Evolutionary conservation across 2,888 invertebrate genomes (phyloP).

Genomic region (Hedychridium roseum): DNA sequence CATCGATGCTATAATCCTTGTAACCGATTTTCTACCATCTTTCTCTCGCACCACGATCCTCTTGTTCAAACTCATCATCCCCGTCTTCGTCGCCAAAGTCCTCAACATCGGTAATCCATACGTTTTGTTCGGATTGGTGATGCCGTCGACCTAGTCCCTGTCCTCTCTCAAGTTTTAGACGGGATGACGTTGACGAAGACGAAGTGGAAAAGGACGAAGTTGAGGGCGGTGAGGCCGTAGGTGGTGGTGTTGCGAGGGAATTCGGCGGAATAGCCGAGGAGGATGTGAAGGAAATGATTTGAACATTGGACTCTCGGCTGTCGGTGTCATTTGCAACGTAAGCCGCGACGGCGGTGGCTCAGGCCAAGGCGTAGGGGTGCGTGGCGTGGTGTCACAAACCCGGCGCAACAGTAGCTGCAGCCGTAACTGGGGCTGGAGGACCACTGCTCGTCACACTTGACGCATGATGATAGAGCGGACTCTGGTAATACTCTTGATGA

Average conservation of each 20-base stretch:
- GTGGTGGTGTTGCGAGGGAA: background rate
- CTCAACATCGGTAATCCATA: slow-evolving; percentile 18
- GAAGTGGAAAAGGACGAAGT: slow-evolving; percentile 3
- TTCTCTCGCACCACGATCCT: slow-evolving; percentile 14
- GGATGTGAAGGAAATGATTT: background rate
- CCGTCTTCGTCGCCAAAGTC: slow-evolving; percentile 39
- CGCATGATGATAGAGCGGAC: slow-evolving; percentile 74
- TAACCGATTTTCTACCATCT: background rate
- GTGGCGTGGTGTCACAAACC: slow-evolving; percentile 83
- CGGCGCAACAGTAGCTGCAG: slow-evolving; percentile 70
- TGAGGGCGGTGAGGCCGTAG: slow-evolving; percentile 2
- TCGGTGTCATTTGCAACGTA: slow-evolving; percentile 26
- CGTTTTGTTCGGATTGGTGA: slow-evolving; percentile 21
- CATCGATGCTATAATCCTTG: too few relatives aligned
- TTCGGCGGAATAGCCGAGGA: background rate
- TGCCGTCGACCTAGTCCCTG: slow-evolving; percentile 19
- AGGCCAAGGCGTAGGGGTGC: slow-evolving; percentile 80
- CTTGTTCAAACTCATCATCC: slow-evolving; percentile 32
- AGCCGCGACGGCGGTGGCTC: slow-evolving; percentile 65
- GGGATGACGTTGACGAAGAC: background rate
- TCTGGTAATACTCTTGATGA: slow-evolving; percentile 76
- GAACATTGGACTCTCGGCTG: slow-evolving; percentile 5
- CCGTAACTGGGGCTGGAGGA: slow-evolving; percentile 66
- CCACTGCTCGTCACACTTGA: slow-evolving; percentile 49
- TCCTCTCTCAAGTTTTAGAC: slow-evolving; percentile 13